Conservation (phyloP, 1,140 invertebrate species). For the Tetramorium parvispinum region DNA sequence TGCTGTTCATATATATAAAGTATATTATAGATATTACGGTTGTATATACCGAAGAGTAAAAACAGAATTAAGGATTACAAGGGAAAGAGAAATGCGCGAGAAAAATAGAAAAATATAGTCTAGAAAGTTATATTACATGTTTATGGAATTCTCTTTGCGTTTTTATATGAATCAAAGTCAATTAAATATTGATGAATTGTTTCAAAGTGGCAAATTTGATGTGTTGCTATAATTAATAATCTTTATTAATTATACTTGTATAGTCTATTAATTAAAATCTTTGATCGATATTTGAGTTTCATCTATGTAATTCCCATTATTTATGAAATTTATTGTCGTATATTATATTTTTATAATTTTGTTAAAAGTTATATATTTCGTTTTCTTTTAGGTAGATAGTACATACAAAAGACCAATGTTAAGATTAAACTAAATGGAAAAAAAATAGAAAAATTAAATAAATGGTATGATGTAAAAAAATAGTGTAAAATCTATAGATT, state of each 20-base stretch:
- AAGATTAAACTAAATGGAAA: neutral
- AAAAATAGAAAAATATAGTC: neutral
- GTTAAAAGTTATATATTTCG: neutral
- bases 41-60: neutral
- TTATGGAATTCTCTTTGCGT: neutral
- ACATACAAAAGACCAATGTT: neutral
- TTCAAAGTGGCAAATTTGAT: neutral
- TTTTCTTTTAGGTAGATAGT: neutral
- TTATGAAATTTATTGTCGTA: neutral
- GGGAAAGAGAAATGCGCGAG: neutral
- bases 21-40: neutral
- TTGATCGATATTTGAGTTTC: neutral
- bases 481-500: neutral
- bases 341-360: neutral
- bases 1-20: neutral
- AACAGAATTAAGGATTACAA: neutral
- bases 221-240: neutral
- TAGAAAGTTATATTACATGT: neutral
- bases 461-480: neutral
- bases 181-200: slow-evolving; percentile 38
- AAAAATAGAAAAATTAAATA: neutral
- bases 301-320: neutral
- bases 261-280: neutral
- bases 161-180: neutral
- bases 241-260: neutral